A percentile compares a stretch with the other conserved stretches of the same genome.
Evolutionary conservation across 2,113 vertebrate genomes (phyloP).

Genomic region (Muntiacus reevesi): DNA sequence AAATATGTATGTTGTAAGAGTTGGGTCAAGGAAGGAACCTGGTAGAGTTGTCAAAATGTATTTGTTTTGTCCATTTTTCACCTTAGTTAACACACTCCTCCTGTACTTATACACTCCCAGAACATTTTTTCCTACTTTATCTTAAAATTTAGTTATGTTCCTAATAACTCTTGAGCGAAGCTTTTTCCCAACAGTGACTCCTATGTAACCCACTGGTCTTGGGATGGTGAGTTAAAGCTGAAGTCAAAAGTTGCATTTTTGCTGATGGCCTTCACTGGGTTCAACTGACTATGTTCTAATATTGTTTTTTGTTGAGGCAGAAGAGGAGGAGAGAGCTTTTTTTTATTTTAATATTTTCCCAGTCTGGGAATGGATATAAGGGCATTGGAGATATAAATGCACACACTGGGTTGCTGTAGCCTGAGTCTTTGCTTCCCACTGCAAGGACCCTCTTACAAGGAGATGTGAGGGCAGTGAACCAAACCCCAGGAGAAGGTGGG

Average conservation of each 20-base stretch:
- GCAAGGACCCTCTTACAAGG: background rate
- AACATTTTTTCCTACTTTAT: background rate
- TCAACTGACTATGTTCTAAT: background rate
- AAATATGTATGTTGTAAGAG: background rate
- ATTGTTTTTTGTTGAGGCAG: background rate
- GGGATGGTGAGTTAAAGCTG: background rate
- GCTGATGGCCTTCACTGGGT: background rate
- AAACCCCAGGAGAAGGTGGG: background rate
- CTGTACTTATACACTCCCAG: background rate
- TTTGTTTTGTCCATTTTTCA: background rate
- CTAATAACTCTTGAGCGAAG: background rate
- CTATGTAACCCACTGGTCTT: rapidly evolving
- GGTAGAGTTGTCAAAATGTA: background rate
- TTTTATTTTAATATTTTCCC: background rate
- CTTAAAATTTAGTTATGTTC: background rate
- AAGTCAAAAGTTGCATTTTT: background rate
- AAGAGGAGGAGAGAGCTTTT: background rate
- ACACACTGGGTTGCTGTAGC: background rate
- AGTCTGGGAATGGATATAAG: background rate
- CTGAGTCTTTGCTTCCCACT: background rate
- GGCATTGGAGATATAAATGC: background rate
- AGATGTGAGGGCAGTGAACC: background rate
- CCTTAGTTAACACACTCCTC: background rate
- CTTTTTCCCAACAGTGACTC: background rate
- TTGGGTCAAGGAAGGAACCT: background rate